phyloP scores from a whole-genome alignment of 53 echinoderm and acorn worm genomes.

The Luidia sarsii region DNA sequence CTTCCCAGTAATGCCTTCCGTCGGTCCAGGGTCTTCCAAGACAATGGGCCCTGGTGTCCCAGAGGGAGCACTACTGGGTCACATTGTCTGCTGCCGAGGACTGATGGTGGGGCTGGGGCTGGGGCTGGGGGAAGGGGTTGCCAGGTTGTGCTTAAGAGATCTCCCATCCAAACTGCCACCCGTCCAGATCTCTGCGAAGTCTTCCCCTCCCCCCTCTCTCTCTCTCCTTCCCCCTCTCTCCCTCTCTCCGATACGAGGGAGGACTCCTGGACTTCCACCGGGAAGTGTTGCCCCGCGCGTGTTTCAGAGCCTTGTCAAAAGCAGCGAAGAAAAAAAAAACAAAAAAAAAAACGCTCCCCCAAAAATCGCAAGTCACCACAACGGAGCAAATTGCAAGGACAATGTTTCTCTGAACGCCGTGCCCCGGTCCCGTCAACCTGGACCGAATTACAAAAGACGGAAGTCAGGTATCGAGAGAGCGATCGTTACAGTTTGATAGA shows the following conservation, averaged over 20 bases:
- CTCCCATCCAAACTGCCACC: neutral
- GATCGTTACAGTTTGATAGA: neutral
- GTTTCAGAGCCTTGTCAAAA: neutral
- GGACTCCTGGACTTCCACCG: neutral
- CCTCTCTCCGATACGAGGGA: too few species aligned
- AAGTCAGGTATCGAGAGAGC: neutral
- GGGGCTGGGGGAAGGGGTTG: too few species aligned
- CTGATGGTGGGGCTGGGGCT: neutral
- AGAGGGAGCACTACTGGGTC: slow-evolving; percentile 23
- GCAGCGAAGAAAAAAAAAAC: too few species aligned
- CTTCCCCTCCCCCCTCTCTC: neutral
- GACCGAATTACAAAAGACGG: slow-evolving; percentile 18
- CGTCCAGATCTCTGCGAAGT: neutral
- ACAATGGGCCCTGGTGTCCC: slow-evolving; percentile 31
- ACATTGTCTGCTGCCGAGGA: slow-evolving; percentile 25
- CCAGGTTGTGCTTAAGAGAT: slow-evolving; percentile 24
- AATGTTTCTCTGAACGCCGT: neutral
- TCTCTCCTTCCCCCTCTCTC: too few species aligned
- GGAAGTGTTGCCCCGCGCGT: neutral
- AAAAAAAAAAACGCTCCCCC: too few species aligned
- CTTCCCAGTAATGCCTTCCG: slow-evolving; percentile 41
- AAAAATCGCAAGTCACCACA: slow-evolving; percentile 55
- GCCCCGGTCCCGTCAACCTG: neutral
- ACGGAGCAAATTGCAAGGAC: slow-evolving; percentile 14
- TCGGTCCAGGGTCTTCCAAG: neutral